A percentile compares a stretch with the other conserved stretches of the same genome.
phyloP scores from a whole-genome alignment of 2,113 vertebrate genomes.

The Cyanoramphus novaezelandiae region DNA sequence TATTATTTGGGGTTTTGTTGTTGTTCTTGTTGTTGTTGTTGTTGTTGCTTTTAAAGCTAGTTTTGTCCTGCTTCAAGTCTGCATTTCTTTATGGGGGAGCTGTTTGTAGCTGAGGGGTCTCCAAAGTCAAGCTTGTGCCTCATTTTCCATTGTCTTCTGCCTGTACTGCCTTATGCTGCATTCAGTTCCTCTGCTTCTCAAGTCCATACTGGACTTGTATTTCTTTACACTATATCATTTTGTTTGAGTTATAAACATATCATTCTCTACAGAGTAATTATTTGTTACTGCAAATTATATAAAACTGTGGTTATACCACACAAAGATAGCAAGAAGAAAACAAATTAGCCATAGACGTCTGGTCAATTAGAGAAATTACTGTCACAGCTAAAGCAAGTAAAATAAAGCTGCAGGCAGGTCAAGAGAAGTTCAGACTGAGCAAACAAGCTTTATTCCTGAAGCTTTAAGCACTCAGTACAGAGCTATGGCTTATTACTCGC shows the following conservation, averaged over 20 bases:
- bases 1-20: background rate
- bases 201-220: background rate
- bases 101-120: background rate
- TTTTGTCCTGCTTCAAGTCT: background rate
- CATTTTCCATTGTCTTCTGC: background rate
- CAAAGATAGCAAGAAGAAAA: background rate
- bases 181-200: background rate
- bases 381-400: background rate
- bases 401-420: background rate
- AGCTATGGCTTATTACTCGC: background rate
- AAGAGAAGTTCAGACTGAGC: background rate
- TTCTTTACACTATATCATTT: background rate
- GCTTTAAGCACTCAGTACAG: background rate
- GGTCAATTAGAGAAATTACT: slow-evolving; percentile 4
- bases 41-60: background rate
- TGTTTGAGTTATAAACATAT: background rate
- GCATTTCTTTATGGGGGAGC: background rate
- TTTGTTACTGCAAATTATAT: background rate
- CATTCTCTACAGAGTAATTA: background rate
- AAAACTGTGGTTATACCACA: background rate
- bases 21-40: too few species aligned
- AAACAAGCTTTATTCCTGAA: background rate
- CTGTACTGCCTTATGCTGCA: too few species aligned
- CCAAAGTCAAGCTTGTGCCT: background rate
- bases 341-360: background rate